A percentile compares a stretch with the other conserved stretches of the same genome.
Conservation (phyloP, 2,888 invertebrate genomes). For the Caenorhabditis sp. region DNA sequence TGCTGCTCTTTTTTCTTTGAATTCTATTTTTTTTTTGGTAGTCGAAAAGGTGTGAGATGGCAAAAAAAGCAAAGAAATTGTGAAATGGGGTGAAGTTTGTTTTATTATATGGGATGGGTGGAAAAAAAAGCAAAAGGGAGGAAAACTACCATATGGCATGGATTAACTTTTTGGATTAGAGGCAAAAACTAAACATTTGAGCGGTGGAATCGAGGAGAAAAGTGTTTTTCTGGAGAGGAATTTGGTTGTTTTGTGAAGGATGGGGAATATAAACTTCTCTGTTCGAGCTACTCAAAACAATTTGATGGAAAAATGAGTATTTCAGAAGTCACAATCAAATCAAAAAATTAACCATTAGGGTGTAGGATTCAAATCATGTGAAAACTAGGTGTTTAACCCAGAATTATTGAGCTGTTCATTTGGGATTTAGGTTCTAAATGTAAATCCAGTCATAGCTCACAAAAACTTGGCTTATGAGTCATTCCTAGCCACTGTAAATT, state of each 20-base stretch:
- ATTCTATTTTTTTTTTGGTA: background rate
- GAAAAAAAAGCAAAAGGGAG: background rate
- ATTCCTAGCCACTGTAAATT: too few relatives aligned
- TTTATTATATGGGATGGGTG: background rate
- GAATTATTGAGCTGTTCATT: too few relatives aligned
- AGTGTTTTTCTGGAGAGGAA: too few relatives aligned
- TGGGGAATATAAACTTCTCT: background rate
- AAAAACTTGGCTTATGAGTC: too few relatives aligned
- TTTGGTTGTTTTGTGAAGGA: background rate
- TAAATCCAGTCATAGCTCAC: too few relatives aligned
- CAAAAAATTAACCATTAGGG: too few relatives aligned
- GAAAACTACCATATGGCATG: background rate
- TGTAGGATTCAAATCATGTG: too few relatives aligned
- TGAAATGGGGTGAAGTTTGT: background rate
- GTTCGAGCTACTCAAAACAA: background rate
- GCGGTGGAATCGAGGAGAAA: background rate
- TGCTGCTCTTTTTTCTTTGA: constrained; percentile 9
- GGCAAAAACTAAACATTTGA: background rate
- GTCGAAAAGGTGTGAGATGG: background rate
- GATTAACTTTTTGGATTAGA: background rate
- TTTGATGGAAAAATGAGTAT: too few relatives aligned
- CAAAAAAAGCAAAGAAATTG: background rate
- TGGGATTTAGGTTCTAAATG: too few relatives aligned
- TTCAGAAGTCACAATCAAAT: too few relatives aligned
- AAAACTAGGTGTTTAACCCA: too few relatives aligned